Conservation (phyloP, 2,797 vertebrate genomes). For the Schizopygopsis pylzovi region DNA sequence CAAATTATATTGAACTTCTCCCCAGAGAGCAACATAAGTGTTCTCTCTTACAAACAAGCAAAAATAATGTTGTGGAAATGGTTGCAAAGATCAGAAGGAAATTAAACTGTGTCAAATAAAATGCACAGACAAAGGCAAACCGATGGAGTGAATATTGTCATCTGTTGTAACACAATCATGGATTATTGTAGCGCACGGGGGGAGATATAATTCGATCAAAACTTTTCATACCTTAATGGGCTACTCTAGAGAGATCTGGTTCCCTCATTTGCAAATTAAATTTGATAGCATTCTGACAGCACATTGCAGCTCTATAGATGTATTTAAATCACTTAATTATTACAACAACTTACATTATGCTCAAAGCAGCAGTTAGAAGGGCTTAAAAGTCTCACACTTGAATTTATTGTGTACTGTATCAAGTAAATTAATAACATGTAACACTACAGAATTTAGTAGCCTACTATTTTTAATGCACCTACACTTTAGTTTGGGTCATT, state of each 20-base stretch:
- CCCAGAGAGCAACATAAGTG: constrained; percentile 80
- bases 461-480: background rate
- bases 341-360: constrained; percentile 18
- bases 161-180: constrained; percentile 31
- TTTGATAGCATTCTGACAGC: constrained; percentile 20
- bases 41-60: constrained; percentile 82
- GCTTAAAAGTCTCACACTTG: background rate
- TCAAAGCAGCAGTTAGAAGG: background rate
- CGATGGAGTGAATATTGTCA: constrained; percentile 17
- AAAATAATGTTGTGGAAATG: constrained; percentile 76
- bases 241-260: constrained; percentile 34
- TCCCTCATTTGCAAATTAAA: constrained; percentile 38
- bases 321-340: constrained; percentile 29
- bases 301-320: constrained; percentile 1
- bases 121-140: constrained; percentile 63
- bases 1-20: constrained; percentile 84
- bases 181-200: constrained; percentile 34
- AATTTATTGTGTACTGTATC: background rate
- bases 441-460: background rate
- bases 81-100: constrained; percentile 77
- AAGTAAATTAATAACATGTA: background rate
- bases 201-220: constrained; percentile 42
- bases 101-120: constrained; percentile 66
- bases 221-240: constrained; percentile 47
- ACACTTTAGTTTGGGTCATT: background rate